These are phyloP conservation scores for Toxonevra muliebris DNA, from an alignment of 2,888 invertebrate genomes.

Conservation along the genomic window DNA sequence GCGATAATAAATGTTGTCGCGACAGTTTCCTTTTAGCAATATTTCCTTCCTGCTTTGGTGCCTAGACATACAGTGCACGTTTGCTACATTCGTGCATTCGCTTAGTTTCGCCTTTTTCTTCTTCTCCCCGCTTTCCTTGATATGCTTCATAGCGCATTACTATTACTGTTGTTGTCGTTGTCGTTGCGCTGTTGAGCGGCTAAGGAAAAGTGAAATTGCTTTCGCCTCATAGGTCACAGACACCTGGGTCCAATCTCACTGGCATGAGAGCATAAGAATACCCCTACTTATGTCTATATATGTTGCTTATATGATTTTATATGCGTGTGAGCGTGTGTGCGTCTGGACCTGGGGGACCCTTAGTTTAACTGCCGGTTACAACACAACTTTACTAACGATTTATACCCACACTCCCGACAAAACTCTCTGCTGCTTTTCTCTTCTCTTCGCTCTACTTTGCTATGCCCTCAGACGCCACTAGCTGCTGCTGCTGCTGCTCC, in stretches of 20 bases:
- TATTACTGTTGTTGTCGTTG: constrained; percentile 11
- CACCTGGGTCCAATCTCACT: constrained; percentile 59
- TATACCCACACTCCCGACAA: background rate
- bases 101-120: background rate
- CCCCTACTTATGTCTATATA: background rate
- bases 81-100: background rate
- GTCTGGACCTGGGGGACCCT: constrained; percentile 2
- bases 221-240: constrained; percentile 42
- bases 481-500: background rate
- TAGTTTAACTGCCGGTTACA: constrained; percentile 12
- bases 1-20: constrained; percentile 61
- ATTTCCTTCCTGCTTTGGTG: constrained; percentile 9
- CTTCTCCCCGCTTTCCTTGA: background rate
- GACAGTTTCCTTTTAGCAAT: constrained; percentile 55
- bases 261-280: background rate
- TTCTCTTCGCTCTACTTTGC: constrained; percentile 9
- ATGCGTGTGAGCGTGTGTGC: constrained; percentile 20
- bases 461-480: background rate
- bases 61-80: background rate
- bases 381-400: constrained; percentile 32
- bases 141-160: background rate
- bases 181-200: constrained; percentile 33
- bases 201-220: constrained; percentile 55
- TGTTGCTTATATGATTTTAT: constrained; percentile 17
- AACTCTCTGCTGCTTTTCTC: constrained; percentile 12